Evolutionary conservation across 1,140 invertebrate genomes (phyloP), one percentile per base, ranked within the genome.

Genomic region (Diuraphis noxia): DNA sequence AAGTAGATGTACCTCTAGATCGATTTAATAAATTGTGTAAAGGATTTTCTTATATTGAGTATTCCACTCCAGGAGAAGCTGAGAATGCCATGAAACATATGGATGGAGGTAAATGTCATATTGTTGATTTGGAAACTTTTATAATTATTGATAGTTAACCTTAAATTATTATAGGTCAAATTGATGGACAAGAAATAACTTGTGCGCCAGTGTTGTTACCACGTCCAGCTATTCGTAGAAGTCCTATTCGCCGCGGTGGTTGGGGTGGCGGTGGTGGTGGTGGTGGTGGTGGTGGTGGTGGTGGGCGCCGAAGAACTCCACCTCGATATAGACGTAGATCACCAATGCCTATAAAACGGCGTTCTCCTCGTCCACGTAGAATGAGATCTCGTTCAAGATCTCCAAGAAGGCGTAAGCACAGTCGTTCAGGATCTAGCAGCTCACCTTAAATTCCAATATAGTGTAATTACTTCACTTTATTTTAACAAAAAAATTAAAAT

Each of bases 61-160:
- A 97, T 94, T 96, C 96, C 92, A 98, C 96, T 92, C 94, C 98
- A 2, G 98, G 99, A 93, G 98, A 99, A 94, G 98, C 98, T 52
- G 98, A 99, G 94, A 98, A 98, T 94, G 99, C 99, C 0, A 98
- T 99, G 96, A 99, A 99, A 94, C 98, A 99, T 93, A 99, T 99
- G 99, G 98, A 99, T 95, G 99, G 99, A 94, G 99, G 97, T 96
- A 91, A 56, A 8, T 25, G 25, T 77, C 2, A 92, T 86, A 34
- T 77, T 72, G 38, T 77, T 72, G 38, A 52, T 92, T 91, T 7
- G 17, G 1, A 46, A 43, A 49, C 79, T 81, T 3, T 13, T 46
- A 40, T 84, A 25, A 46, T 36, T 38, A 52, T 43, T 52, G 40
- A 84, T 89, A 72, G 23, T 36, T 38, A 34, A 36, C 52, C 30